Conservation (phyloP, 2,797 vertebrate species). For the Manis pentadactyla region DNA sequence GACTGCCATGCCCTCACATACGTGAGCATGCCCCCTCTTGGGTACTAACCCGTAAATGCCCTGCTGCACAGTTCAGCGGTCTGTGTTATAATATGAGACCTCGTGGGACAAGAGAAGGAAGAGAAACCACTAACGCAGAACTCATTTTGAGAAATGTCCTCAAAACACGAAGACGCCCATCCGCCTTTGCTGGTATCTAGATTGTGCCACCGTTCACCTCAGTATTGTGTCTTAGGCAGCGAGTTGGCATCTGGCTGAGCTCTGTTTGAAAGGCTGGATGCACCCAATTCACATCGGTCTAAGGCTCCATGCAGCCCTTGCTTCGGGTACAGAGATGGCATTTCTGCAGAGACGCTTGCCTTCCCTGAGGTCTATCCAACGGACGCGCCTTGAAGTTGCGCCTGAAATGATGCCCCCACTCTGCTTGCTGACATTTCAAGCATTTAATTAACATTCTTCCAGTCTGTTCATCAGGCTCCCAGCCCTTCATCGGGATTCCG, state of each 20-base stretch:
- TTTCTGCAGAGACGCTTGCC: constrained; percentile 57
- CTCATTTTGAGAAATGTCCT: neutral
- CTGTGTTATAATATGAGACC: neutral
- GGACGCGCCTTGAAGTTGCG: constrained; percentile 13
- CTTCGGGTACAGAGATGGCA: neutral
- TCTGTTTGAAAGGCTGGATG: neutral
- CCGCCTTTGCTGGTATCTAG: neutral
- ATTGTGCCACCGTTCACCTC: rapidly evolving
- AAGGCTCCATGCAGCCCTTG: neutral
- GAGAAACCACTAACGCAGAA: neutral
- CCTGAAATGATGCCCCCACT: constrained; percentile 62
- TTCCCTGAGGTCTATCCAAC: neutral
- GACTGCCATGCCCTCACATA: too few species aligned
- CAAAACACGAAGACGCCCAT: rapidly evolving
- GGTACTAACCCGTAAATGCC: neutral
- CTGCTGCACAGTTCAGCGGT: rapidly evolving
- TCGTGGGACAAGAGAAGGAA: neutral
- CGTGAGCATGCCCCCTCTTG: too few species aligned
- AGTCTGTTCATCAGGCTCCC: constrained; percentile 81
- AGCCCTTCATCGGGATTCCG: constrained; percentile 82
- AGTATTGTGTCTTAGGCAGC: neutral
- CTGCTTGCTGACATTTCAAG: constrained; percentile 80
- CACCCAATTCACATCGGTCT: neutral
- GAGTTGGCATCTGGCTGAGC: too few species aligned
- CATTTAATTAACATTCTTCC: constrained; percentile 84